phyloP scores from a whole-genome alignment of 2,113 vertebrate genomes.

The Nothoprocta perdicaria region DNA sequence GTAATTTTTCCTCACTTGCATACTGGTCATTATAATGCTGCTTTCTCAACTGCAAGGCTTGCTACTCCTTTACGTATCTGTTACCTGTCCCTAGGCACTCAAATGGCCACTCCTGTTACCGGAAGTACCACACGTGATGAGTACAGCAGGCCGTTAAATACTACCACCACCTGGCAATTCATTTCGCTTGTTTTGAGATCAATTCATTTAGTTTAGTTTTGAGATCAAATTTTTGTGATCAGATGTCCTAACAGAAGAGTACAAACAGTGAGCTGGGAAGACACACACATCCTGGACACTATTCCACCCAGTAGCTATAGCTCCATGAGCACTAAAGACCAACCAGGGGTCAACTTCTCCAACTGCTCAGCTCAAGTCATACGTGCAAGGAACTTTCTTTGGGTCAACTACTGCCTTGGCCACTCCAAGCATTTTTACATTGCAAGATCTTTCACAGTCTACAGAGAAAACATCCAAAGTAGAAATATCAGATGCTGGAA shows the following conservation, averaged over 20 bases:
- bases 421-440: background rate
- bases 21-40: background rate
- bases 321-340: background rate
- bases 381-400: background rate
- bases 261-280: background rate
- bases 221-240: background rate
- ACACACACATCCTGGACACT: background rate
- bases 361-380: background rate
- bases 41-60: background rate
- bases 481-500: background rate
- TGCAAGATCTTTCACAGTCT: background rate
- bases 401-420: background rate
- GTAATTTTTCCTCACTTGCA: background rate
- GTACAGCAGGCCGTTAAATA: background rate
- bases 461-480: background rate
- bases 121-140: background rate
- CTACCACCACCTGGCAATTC: background rate
- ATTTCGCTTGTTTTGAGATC: background rate
- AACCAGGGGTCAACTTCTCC: background rate
- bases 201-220: no score
- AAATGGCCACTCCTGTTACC: background rate
- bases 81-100: background rate
- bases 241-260: background rate
- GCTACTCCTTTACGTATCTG: background rate
- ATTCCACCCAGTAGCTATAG: background rate